phyloP scores from a whole-genome alignment of 2,888 invertebrate species.

The Cephus pulcher region DNA sequence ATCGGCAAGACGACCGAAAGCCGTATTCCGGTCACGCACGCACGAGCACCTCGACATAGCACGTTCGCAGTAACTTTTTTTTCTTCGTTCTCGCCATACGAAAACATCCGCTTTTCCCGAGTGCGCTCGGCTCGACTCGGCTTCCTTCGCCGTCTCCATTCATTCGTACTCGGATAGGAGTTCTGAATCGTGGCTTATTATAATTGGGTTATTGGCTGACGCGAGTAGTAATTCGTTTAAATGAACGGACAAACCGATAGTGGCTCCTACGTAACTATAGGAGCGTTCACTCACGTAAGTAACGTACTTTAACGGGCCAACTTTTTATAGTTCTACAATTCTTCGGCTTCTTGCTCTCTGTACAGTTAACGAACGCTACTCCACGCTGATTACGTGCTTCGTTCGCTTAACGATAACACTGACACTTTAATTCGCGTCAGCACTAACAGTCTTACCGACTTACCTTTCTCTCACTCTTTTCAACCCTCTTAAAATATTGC shows the following conservation, averaged over 20 bases:
- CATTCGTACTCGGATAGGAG: not conserved
- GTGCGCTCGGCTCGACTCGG: not conserved
- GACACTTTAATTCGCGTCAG: not conserved
- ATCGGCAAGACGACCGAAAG: constrained; percentile 4
- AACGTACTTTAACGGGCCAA: not conserved
- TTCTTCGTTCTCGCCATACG: not conserved
- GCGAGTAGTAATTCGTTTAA: not conserved
- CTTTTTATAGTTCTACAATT: not conserved
- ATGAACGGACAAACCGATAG: not conserved
- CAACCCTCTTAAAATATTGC: too few relatives aligned
- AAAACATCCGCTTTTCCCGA: constrained; percentile 1
- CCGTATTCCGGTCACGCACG: constrained; percentile 21
- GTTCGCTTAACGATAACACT: not conserved
- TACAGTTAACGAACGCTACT: not conserved
- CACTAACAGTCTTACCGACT: not conserved
- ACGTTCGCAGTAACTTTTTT: constrained; percentile 1
- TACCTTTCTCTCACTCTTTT: not conserved
- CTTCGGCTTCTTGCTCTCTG: not conserved
- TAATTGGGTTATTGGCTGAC: not conserved
- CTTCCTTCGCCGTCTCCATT: not conserved
- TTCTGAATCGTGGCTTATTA: not conserved
- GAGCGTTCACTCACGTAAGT: not conserved
- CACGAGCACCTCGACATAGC: not conserved
- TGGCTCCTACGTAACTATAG: not conserved
- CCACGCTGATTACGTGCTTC: not conserved